A percentile compares a stretch with the other conserved stretches of the same genome.
phyloP scores from a whole-genome alignment of 1,140 invertebrate species.

The Drosophila bocki region DNA sequence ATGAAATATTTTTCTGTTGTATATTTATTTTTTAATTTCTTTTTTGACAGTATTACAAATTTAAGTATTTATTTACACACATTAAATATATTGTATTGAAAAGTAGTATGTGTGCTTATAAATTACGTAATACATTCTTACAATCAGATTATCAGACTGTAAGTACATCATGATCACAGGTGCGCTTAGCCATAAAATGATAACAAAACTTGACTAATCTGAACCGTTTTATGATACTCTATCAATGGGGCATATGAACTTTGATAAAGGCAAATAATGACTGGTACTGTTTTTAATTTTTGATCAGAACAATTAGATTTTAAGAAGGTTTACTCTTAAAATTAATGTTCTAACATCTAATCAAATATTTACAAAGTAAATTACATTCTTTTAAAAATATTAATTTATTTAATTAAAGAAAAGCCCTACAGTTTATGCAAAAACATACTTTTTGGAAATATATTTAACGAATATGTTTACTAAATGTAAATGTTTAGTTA shows the following conservation, averaged over 20 bases:
- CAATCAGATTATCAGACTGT: constrained; percentile 1
- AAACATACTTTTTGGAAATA: background rate
- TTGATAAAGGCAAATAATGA: constrained; percentile 2
- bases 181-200: constrained; percentile 2
- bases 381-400: background rate
- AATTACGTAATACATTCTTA: background rate
- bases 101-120: background rate
- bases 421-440: too few relatives aligned
- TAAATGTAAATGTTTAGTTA: background rate
- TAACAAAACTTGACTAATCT: constrained; percentile 20
- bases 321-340: too few relatives aligned
- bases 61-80: background rate
- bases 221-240: constrained; percentile 25
- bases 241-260: constrained; percentile 17
- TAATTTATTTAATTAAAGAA: too few relatives aligned
- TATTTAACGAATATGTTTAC: background rate
- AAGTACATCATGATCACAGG: constrained; percentile 27
- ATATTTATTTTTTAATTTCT: too few relatives aligned
- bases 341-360: too few relatives aligned
- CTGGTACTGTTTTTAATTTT: background rate
- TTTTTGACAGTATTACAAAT: too few relatives aligned
- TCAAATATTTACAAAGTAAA: background rate
- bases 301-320: too few relatives aligned
- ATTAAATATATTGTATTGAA: background rate
- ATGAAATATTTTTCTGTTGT: too few relatives aligned